phyloP scores from a whole-genome alignment of 2,113 vertebrate genomes.

The Serilophus lunatus region DNA sequence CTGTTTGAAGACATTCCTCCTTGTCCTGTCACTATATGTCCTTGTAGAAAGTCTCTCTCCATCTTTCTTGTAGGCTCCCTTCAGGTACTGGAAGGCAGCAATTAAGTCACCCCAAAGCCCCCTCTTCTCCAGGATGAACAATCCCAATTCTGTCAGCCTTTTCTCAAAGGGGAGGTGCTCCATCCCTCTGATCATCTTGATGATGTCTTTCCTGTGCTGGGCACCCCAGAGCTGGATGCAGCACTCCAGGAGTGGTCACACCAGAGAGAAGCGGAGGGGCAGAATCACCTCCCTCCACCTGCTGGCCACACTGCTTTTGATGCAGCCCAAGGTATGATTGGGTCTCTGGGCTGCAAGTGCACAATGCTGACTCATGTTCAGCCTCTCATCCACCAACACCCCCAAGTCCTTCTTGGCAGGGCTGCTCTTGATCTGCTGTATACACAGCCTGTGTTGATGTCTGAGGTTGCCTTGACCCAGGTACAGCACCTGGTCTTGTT shows the following conservation, averaged over 20 bases:
- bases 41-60: not conserved
- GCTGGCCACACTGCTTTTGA: fast-evolving
- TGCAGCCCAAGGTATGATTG: not conserved
- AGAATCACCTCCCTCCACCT: not conserved
- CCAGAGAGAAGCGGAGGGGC: not conserved
- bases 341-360: not conserved
- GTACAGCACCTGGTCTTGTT: not conserved
- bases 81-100: not conserved
- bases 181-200: not conserved
- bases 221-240: not conserved
- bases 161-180: not conserved
- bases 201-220: not conserved
- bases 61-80: not conserved
- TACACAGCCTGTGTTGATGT: too few species aligned
- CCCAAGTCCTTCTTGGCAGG: not conserved
- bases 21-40: not conserved
- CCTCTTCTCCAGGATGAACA: not conserved
- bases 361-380: not conserved
- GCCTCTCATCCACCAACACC: not conserved
- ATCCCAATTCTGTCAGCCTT: not conserved
- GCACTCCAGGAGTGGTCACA: not conserved
- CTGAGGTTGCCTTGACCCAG: fast-evolving
- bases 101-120: not conserved
- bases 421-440: not conserved
- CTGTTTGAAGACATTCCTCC: not conserved